Evolutionary conservation across 2,888 invertebrate genomes (phyloP).

Genomic region (Ophion ventricosus): DNA sequence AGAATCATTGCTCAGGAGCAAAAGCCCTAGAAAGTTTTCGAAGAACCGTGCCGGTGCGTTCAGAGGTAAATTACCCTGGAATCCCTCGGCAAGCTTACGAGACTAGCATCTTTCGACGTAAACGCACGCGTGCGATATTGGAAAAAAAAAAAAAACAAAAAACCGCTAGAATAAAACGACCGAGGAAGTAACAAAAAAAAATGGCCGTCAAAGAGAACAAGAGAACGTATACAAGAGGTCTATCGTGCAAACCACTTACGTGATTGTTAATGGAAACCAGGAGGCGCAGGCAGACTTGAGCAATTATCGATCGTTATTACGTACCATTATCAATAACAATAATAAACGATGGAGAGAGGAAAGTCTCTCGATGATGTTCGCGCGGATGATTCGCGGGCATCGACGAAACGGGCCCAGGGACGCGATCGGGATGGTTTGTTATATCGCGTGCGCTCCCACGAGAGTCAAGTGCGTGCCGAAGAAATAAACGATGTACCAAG

Average conservation of each 20-base stretch:
- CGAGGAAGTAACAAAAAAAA: neutral
- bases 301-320: constrained; percentile 82
- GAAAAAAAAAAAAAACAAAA: constrained; percentile 6
- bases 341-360: constrained; percentile 72
- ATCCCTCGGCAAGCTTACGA: constrained; percentile 3
- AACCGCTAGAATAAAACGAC: neutral
- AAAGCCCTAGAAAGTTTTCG: neutral
- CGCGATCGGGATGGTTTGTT: constrained; percentile 42
- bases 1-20: neutral
- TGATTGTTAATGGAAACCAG: constrained; percentile 77
- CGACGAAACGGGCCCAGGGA: constrained; percentile 62
- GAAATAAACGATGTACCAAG: constrained; percentile 81
- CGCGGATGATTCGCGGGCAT: constrained; percentile 53
- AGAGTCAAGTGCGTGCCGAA: constrained; percentile 80
- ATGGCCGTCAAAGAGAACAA: neutral
- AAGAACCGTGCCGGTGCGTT: neutral
- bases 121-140: constrained; percentile 14
- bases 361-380: constrained; percentile 14
- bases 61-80: neutral
- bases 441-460: constrained; percentile 83
- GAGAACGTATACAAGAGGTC: neutral
- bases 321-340: constrained; percentile 77
- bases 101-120: constrained; percentile 11
- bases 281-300: constrained; percentile 81
- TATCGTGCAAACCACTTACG: constrained; percentile 37